Base-by-base conservation (phyloP, 2,113 vertebrate species). In the Heloderma charlesbogerti region DNA sequence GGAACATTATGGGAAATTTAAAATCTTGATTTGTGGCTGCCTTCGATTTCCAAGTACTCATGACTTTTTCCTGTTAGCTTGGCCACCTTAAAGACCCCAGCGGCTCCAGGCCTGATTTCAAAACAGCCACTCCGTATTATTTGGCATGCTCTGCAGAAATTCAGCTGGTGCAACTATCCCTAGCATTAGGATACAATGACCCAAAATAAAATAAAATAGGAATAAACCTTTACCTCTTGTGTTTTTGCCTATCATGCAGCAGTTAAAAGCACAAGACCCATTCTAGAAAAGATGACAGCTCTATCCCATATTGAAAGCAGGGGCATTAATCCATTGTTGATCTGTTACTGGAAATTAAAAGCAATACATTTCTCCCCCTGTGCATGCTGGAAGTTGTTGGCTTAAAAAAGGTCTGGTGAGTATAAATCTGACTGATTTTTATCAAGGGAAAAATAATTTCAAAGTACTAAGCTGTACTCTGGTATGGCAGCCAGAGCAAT, bases 371-470 rank as follows among this genome's bases (percentile, higher is more conserved):
- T 86, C 34, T 8, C 57, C n/a, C n/a, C 81, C n/a, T 15, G 34
- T 69, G 37, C 27, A 60, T 40, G 37, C 51, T 43, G 69, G 54
- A 0, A 95, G 90, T 82, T 0, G 0, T 92, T 92, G 92, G 77
- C 88, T 63, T 43, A 74, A 9, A 71, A 75, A 74, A 81, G 54
- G 13, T 92, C 77, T 84, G 86, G 77, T 94, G 85, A 92, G 84
- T 90, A 94, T 45, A 94, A 79, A 79, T 45, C 48, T 93, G 80
- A 89, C 43, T 88, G 79, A 91, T 92, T 95, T 94, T 90, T 43
- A 92, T 84, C 90, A 82, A 93, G 92, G 91, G 94, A 91, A 94
- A 95, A 93, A 92, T 79, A 95, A 89, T 94, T 91, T 93, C 88
- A 93, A 93, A 94, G 88, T 80, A 92, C 92, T 95, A 92, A 91